Evolutionary conservation across 2,113 vertebrate species (phyloP).

Genomic region (Edolisoma coerulescens): DNA sequence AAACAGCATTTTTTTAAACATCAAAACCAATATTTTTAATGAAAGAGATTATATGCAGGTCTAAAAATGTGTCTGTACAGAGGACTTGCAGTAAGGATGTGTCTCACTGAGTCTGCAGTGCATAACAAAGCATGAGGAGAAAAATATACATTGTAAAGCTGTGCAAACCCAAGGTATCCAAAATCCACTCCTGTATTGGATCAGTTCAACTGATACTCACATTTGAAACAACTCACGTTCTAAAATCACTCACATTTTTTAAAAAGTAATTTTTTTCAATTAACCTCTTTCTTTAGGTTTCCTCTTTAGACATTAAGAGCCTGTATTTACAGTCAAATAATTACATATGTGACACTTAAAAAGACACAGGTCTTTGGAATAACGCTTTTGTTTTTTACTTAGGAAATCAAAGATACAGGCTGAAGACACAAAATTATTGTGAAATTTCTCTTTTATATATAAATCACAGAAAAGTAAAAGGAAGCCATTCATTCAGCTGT

Average conservation of each 20-base stretch:
- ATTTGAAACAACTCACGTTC: background rate
- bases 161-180: background rate
- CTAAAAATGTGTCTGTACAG: background rate
- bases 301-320: background rate
- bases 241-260: background rate
- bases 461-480: background rate
- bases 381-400: background rate
- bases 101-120: background rate
- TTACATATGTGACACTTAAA: background rate
- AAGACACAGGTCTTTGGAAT: background rate
- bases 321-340: background rate
- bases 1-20: background rate
- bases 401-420: background rate
- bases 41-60: background rate
- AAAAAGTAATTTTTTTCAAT: background rate
- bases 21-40: background rate
- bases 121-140: background rate
- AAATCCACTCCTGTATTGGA: background rate
- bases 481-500: background rate
- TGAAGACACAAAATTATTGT: background rate
- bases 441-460: background rate
- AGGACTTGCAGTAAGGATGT: background rate
- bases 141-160: accelerated
- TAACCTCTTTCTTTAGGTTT: background rate
- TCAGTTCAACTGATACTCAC: background rate